Evolutionary conservation across 2,888 invertebrate genomes (phyloP).

Genomic region (Athrips mouffetella): DNA sequence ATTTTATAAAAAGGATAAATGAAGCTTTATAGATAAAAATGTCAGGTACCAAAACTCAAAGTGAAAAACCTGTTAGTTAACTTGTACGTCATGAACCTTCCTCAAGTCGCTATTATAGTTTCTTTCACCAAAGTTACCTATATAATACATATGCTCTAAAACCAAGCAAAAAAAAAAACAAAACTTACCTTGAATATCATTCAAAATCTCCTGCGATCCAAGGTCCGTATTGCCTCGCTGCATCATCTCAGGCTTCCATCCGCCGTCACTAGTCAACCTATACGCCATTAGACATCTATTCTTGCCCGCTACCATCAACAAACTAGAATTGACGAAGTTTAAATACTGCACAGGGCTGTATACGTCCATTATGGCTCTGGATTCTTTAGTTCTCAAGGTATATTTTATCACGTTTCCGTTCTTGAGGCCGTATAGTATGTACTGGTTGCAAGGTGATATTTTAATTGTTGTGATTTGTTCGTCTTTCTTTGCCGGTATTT

Average conservation of each 20-base stretch:
- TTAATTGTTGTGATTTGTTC: constrained; percentile 66
- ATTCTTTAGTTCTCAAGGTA: constrained; percentile 54
- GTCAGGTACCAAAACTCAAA: too few species aligned
- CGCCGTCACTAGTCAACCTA: constrained; percentile 36
- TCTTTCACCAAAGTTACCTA: too few species aligned
- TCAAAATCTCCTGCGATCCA: constrained; percentile 68
- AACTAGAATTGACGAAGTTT: constrained; percentile 49
- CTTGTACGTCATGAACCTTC: too few species aligned
- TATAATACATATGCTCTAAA: not conserved
- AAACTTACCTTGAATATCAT: constrained; percentile 57
- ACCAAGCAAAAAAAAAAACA: not conserved
- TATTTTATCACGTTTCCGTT: constrained; percentile 65
- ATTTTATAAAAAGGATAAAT: too few species aligned
- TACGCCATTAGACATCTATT: constrained; percentile 66
- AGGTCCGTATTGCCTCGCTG: constrained; percentile 55
- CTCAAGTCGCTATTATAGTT: too few species aligned
- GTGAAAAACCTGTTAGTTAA: too few species aligned
- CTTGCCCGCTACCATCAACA: constrained; percentile 62
- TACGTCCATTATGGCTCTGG: constrained; percentile 54
- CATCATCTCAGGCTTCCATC: constrained; percentile 63
- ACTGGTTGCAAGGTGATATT: constrained; percentile 71
- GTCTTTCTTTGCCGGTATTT: constrained; percentile 58
- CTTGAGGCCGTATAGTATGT: constrained; percentile 68
- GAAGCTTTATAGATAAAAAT: too few species aligned
- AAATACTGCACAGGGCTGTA: constrained; percentile 62